A percentile compares a stretch with the other conserved stretches of the same genome.
These are phyloP conservation scores for Etheostoma cragini DNA, from an alignment of 2,113 vertebrate species.

Conservation along the genomic window DNA sequence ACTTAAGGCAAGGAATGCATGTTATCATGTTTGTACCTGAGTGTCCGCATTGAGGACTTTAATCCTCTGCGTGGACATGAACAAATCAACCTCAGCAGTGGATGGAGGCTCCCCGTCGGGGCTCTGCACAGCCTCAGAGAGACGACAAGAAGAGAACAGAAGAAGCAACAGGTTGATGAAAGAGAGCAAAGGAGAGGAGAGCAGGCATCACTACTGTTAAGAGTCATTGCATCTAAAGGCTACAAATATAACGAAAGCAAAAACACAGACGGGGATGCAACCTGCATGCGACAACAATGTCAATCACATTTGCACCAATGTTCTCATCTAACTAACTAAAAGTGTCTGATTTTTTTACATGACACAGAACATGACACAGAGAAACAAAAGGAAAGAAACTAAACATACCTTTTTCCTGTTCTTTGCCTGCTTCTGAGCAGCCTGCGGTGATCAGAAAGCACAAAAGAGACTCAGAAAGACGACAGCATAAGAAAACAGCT, in stretches of 20 bases:
- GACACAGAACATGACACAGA: background rate
- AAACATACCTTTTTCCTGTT: conserved; percentile 97
- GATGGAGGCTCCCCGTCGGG: conserved; percentile 89
- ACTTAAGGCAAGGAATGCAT: too few species aligned
- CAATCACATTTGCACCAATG: background rate
- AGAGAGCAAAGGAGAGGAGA: background rate
- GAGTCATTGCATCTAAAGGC: background rate
- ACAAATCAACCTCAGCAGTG: conserved; percentile 95
- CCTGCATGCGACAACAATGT: background rate
- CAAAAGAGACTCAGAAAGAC: conserved; percentile 54
- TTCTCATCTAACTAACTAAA: background rate
- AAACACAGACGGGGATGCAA: background rate
- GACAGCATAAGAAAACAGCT: background rate
- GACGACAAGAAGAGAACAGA: background rate
- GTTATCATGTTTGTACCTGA: conserved; percentile 85
- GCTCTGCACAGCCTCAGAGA: conserved; percentile 77
- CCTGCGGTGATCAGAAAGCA: conserved; percentile 90
- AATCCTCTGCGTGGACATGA: conserved; percentile 98
- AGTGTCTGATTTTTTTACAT: background rate
- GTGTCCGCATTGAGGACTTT: conserved; percentile 98
- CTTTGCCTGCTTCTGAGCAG: conserved; percentile 97
- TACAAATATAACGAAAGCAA: background rate
- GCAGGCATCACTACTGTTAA: background rate
- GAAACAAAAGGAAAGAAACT: background rate
- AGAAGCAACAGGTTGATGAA: conserved; percentile 12